These are phyloP conservation scores for Leptodirus hochenwartii DNA, from an alignment of 2,888 invertebrate species.

Conservation along the genomic window DNA sequence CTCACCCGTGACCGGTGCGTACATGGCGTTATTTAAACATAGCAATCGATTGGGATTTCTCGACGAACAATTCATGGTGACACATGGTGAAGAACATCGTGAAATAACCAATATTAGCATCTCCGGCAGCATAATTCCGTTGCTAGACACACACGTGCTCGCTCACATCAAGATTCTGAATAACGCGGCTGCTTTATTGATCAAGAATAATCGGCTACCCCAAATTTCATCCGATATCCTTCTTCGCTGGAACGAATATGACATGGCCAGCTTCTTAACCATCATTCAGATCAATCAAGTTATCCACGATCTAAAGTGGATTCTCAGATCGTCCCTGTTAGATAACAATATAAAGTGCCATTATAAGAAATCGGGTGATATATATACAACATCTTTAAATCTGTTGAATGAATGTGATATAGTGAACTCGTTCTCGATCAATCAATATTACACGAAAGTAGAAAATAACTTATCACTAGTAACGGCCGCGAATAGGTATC, in stretches of 20 bases:
- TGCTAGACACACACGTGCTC: slow-evolving; percentile 7
- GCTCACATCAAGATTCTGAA: slow-evolving; percentile 9
- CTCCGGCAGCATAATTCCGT: slow-evolving; percentile 10
- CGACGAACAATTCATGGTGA: slow-evolving; percentile 12
- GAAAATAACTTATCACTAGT: too few relatives aligned
- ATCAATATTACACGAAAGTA: too few relatives aligned
- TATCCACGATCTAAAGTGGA: too few relatives aligned
- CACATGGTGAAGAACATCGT: slow-evolving; percentile 11
- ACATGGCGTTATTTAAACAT: slow-evolving; percentile 13
- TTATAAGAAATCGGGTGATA: too few relatives aligned
- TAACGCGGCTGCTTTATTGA: slow-evolving; percentile 8
- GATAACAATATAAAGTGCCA: too few relatives aligned
- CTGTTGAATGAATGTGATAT: too few relatives aligned
- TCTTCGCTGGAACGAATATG: slow-evolving; percentile 9
- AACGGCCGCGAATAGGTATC: too few relatives aligned
- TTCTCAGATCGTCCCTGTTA: too few relatives aligned
- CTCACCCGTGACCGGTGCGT: slow-evolving; percentile 14
- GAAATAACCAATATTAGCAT: slow-evolving; percentile 9
- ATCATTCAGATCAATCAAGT: too few relatives aligned
- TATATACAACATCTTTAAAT: too few relatives aligned
- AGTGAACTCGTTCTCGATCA: too few relatives aligned
- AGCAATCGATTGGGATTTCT: slow-evolving; percentile 13
- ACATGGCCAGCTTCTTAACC: slow-evolving; percentile 7
- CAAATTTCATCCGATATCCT: slow-evolving; percentile 7
- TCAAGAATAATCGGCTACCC: slow-evolving; percentile 8